These are phyloP conservation scores for Neopipo cinnamomea DNA, from an alignment of 2,113 vertebrate species.

Conservation along the genomic window DNA sequence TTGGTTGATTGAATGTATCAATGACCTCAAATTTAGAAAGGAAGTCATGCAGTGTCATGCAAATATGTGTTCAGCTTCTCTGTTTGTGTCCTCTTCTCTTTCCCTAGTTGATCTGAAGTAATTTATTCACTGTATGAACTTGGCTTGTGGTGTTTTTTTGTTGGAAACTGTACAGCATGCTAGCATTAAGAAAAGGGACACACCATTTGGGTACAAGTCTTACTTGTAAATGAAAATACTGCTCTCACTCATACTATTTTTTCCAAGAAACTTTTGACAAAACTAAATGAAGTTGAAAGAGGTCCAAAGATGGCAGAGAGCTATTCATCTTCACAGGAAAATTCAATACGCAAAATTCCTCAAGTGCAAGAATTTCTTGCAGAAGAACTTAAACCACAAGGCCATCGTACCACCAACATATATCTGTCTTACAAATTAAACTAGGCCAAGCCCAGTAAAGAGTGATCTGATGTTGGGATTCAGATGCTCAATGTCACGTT, in stretches of 20 bases:
- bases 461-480: background rate
- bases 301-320: background rate
- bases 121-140: background rate
- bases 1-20: background rate
- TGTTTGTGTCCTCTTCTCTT: background rate
- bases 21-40: background rate
- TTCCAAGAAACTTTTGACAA: constrained; percentile 13
- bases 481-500: background rate
- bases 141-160: background rate
- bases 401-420: background rate
- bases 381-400: background rate
- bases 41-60: background rate
- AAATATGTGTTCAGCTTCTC: background rate
- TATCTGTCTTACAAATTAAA: background rate
- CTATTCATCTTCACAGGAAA: constrained; percentile 12
- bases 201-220: background rate
- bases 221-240: constrained; percentile 19
- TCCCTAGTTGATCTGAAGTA: background rate
- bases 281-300: constrained; percentile 28
- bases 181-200: background rate
- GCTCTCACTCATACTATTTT: background rate
- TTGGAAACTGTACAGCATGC: background rate
- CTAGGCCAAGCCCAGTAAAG: background rate
- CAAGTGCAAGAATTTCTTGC: background rate
- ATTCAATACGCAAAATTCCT: background rate